Conservation (phyloP, 2,888 invertebrate species). For the Magallana nippona region DNA sequence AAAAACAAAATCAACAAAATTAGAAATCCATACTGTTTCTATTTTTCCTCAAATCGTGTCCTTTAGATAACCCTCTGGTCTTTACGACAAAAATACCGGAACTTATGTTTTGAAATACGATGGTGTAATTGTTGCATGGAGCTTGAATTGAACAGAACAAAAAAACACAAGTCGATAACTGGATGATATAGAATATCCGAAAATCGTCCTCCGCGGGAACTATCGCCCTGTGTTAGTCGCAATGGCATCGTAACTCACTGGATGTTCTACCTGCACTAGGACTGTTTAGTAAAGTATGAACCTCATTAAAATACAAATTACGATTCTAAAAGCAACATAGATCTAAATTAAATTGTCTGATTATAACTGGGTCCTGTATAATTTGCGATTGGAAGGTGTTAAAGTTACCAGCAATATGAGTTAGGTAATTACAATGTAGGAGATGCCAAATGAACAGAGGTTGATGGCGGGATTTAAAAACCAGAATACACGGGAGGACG, state of each 20-base stretch:
- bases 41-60: background rate
- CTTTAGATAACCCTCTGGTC: slow-evolving; percentile 29
- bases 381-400: slow-evolving; percentile 32
- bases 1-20: background rate
- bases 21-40: background rate
- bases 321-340: slow-evolving; percentile 16
- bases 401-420: slow-evolving; percentile 27
- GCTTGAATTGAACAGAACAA: slow-evolving; percentile 22
- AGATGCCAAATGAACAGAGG: background rate
- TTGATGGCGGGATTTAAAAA: background rate
- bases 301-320: slow-evolving; percentile 35
- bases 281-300: background rate
- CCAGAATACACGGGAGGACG: background rate
- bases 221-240: background rate
- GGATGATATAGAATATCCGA: slow-evolving; percentile 33
- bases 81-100: slow-evolving; percentile 33
- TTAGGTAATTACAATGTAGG: background rate
- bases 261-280: slow-evolving; percentile 9
- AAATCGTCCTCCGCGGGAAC: slow-evolving; percentile 10
- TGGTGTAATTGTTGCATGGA: slow-evolving; percentile 27
- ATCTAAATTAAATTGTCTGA: slow-evolving; percentile 33
- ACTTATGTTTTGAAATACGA: slow-evolving; percentile 33
- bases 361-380: slow-evolving; percentile 6
- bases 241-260: background rate
- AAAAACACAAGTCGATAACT: slow-evolving; percentile 1